Conservation (phyloP, 2,113 vertebrate genomes). For the Sitta europaea region DNA sequence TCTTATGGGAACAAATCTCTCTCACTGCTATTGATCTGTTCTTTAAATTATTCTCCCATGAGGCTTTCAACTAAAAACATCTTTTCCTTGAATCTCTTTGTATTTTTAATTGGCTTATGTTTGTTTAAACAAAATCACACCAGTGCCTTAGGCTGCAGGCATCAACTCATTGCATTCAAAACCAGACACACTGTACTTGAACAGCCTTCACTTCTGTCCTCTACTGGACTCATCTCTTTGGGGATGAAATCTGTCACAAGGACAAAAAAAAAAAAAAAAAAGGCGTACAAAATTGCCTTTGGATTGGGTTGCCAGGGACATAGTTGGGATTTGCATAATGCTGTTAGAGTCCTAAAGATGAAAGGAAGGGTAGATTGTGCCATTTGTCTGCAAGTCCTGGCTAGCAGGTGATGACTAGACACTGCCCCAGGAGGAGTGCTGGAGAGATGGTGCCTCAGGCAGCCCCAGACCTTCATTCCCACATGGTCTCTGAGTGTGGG, state of each 20-base stretch:
- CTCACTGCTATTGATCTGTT: constrained; percentile 61
- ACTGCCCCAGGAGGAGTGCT: neutral
- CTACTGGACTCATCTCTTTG: constrained; percentile 42
- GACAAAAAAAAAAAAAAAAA: neutral
- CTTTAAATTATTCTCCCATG: constrained; percentile 67
- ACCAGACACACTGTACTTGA: neutral
- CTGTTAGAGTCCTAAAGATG: constrained; percentile 29
- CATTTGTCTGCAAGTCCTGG: constrained; percentile 6
- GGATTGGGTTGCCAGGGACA: constrained; percentile 33
- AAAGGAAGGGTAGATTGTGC: constrained; percentile 38
- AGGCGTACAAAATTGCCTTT: constrained; percentile 49
- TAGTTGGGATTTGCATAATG: constrained; percentile 58
- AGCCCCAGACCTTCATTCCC: neutral
- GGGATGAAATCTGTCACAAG: constrained; percentile 38
- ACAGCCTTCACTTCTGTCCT: constrained; percentile 25
- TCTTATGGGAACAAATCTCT: constrained; percentile 61
- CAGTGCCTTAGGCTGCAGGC: constrained; percentile 42
- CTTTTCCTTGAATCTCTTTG: constrained; percentile 67
- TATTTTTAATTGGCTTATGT: constrained; percentile 72
- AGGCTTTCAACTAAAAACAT: constrained; percentile 58
- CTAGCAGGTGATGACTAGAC: neutral
- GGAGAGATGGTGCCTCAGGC: neutral
- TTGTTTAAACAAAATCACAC: constrained; percentile 71
- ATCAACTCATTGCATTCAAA: constrained; percentile 23
- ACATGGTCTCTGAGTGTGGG: accelerated